A percentile compares a stretch with the other conserved stretches of the same genome.
phyloP scores from a whole-genome alignment of 1,140 invertebrate genomes.

The Laodelphax striatellus region DNA sequence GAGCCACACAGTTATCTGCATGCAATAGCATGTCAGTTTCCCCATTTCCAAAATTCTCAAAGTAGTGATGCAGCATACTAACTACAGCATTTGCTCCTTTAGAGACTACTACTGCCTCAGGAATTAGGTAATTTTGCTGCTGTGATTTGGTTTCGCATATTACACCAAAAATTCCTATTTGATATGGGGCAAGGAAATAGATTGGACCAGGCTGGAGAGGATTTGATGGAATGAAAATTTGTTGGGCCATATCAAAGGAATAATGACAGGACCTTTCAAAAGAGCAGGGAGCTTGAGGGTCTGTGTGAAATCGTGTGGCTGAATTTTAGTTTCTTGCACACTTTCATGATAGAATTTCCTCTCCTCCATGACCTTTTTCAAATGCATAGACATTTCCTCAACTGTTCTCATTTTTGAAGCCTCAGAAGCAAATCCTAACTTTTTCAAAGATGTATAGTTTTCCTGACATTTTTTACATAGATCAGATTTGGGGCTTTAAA shows the following conservation, averaged over 20 bases:
- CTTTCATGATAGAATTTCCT: neutral
- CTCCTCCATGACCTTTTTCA: constrained; percentile 4
- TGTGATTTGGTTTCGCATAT: constrained; percentile 8
- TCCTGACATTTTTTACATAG: constrained; percentile 2
- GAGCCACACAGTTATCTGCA: constrained; percentile 15
- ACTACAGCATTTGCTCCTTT: constrained; percentile 17
- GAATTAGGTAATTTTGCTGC: constrained; percentile 16
- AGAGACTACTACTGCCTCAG: neutral
- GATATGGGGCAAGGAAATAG: constrained; percentile 15
- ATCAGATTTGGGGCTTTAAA: neutral
- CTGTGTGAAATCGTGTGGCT: neutral
- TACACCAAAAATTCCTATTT: constrained; percentile 14
- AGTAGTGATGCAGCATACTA: constrained; percentile 15
- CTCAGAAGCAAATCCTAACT: neutral
- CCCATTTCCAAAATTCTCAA: constrained; percentile 7
- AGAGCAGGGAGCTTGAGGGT: neutral
- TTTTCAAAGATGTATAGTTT: neutral
- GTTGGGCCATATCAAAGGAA: constrained; percentile 13
- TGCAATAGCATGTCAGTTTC: constrained; percentile 12
- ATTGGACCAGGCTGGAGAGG: constrained; percentile 14
- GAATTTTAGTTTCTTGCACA: neutral
- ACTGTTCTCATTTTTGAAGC: neutral
- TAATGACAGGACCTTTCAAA: constrained; percentile 10
- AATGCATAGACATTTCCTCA: neutral
- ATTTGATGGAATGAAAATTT: constrained; percentile 9